Evolutionary conservation across 92 coral and sea anemone species (phyloP), one percentile per base, ranked within the genome.

Genomic region (Meandrina meandrites): DNA sequence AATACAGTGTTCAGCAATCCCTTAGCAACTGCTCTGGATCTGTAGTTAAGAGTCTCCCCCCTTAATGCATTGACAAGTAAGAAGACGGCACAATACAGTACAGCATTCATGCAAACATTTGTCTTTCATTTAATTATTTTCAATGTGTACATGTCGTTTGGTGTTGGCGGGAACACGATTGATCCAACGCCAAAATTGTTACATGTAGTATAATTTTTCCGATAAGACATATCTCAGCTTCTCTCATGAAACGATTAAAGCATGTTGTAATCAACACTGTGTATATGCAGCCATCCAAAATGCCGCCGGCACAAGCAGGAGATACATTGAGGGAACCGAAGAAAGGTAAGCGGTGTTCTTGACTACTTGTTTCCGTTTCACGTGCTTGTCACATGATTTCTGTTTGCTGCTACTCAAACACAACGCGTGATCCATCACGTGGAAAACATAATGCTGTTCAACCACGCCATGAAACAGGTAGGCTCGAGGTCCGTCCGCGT

Each of bases 341-440:
- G 42, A 5, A 13, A 34, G 6, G 42, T 30, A 10, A 16, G 75
- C 75, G 11, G 30, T 62, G 19, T 32, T 70, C 75, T 70, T 34
- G 40, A 70, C 75, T 71, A 15, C 42, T 71, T 15, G n/a, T 34
- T n/a, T 15, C 11, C 76, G 76, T 15, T 3, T 37, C 76, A 71
- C 76, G 76, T 71, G 76, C 48, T 34, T 34, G 40, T 82, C 83
- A 78, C 98, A 95, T 54, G 86, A 64, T 62, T 82, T 89, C 76
- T 95, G 95, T 76, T 94, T 94, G 83, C 94, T 94, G 79, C 81
- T 79, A 73, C 91, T 92, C 78, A 96, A 80, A 70, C 98, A 96
- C 79, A 96, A 77, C 81, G 98, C 98, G 91, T 94, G 91, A 81
- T 96, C 98, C 97, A 96, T 92, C 88, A 96, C 98, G 90, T 96